Evolutionary conservation across 2,113 vertebrate species (phyloP).

Genomic region (Neoarius graeffei): DNA sequence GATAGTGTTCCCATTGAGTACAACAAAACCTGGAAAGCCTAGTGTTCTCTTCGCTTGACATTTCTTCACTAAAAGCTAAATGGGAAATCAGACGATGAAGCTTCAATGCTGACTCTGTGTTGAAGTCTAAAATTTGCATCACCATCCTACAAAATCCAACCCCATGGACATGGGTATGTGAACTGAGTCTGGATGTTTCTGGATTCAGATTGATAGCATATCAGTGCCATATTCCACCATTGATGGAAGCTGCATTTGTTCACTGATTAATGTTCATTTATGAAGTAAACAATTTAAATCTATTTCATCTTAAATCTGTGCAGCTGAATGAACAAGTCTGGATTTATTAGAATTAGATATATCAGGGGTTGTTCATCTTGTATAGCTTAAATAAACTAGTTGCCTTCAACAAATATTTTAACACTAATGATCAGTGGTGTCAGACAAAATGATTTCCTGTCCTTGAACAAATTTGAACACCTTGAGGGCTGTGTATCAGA

Average conservation of each 20-base stretch:
- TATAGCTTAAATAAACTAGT: neutral
- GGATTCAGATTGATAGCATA: neutral
- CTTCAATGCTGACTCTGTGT: neutral
- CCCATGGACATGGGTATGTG: neutral
- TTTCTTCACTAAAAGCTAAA: neutral
- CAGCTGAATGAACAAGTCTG: neutral
- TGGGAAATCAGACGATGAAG: neutral
- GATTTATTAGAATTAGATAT: neutral
- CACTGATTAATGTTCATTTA: neutral
- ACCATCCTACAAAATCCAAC: neutral
- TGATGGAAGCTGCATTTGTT: neutral
- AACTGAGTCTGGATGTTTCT: neutral
- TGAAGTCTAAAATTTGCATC: neutral
- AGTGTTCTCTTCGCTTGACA: neutral
- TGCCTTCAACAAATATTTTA: neutral
- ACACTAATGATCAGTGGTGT: neutral
- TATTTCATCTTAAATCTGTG: neutral
- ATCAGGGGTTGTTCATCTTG: neutral
- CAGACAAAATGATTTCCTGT: neutral
- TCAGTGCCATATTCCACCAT: neutral
- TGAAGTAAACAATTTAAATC: neutral
- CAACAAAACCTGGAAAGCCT: neutral
- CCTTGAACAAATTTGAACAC: neutral
- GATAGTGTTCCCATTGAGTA: neutral
- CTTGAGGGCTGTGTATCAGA: neutral